These are phyloP conservation scores for Ursus arctos DNA, from an alignment of 2,113 vertebrate species.

Conservation along the genomic window DNA sequence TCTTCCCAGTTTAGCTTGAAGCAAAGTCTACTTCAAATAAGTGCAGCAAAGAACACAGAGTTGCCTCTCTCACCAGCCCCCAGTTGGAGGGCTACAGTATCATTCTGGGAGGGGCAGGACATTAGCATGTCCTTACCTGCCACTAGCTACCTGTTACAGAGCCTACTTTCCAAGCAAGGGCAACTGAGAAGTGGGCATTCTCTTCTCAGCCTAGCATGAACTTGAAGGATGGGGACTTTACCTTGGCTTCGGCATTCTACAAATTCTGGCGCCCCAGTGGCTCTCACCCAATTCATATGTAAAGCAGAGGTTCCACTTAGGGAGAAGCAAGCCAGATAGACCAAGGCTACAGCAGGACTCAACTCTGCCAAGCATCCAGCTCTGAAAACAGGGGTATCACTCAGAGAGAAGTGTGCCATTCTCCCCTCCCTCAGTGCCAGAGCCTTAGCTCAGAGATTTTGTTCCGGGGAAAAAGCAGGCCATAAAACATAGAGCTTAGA, in stretches of 20 bases:
- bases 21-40: neutral
- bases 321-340: neutral
- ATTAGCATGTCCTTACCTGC: neutral
- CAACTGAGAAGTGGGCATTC: neutral
- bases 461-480: neutral
- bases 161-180: neutral
- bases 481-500: neutral
- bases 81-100: neutral
- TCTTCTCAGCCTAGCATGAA: neutral
- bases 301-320: neutral
- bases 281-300: neutral
- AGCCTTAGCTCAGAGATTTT: neutral
- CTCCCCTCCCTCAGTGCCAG: neutral
- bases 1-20: neutral
- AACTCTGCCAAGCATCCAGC: neutral
- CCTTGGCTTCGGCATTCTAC: neutral
- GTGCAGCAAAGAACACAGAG: neutral
- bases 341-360: neutral
- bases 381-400: neutral
- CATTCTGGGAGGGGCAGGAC: neutral
- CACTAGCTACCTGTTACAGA: neutral
- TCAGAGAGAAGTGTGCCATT: neutral
- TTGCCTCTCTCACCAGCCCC: neutral
- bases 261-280: neutral
- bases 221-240: neutral